A percentile compares a stretch with the other conserved stretches of the same genome.
Conservation (phyloP, 2,888 invertebrate species). For the Chaitophorus viminalis region DNA sequence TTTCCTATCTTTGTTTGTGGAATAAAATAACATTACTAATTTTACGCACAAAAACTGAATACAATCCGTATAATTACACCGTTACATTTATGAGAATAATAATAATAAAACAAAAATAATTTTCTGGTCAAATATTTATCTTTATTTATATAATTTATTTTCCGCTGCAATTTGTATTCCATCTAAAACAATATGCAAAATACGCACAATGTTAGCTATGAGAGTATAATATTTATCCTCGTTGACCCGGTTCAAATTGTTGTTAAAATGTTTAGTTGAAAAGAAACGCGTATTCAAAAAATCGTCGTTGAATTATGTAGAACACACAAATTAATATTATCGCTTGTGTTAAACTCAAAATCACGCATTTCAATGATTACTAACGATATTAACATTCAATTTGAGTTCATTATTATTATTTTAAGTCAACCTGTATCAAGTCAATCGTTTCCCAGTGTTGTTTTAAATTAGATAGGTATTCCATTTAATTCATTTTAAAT, state of each 20-base stretch:
- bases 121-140: background rate
- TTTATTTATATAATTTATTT: background rate
- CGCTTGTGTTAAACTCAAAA: too few species aligned
- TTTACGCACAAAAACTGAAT: background rate
- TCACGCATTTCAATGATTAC: too few species aligned
- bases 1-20: background rate
- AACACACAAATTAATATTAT: too few species aligned
- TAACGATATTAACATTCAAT: too few species aligned
- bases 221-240: background rate
- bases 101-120: background rate
- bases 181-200: background rate
- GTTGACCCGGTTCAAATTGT: background rate
- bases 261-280: background rate
- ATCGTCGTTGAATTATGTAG: too few species aligned
- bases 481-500: too few species aligned
- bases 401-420: too few species aligned
- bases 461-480: too few species aligned
- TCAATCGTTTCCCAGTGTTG: too few species aligned
- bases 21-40: constrained; percentile 16
- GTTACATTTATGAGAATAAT: background rate
- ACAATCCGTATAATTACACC: constrained; percentile 6
- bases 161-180: background rate
- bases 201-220: background rate
- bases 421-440: too few species aligned
- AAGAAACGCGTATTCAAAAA: background rate